These are phyloP conservation scores for Vireo altiloquus DNA, from an alignment of 2,113 vertebrate genomes.

Conservation along the genomic window DNA sequence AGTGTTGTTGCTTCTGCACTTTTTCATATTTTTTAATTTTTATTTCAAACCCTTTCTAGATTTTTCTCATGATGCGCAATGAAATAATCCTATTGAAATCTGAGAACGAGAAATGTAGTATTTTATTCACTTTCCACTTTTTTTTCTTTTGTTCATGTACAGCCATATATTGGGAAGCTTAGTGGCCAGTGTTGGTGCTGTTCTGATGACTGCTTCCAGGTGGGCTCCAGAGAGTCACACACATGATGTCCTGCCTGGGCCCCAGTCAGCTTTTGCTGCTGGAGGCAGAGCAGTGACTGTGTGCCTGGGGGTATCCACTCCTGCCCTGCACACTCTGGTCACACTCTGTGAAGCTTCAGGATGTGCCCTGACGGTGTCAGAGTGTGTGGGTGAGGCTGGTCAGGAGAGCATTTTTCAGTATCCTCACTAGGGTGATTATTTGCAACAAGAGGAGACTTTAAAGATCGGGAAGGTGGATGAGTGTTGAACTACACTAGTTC, in stretches of 20 bases:
- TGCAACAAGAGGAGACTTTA: not conserved
- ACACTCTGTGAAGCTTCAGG: not conserved
- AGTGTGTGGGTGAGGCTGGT: not conserved
- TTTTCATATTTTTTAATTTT: not conserved
- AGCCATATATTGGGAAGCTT: not conserved
- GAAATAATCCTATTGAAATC: not conserved
- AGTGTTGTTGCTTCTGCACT: not conserved
- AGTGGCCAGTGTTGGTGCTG: not conserved
- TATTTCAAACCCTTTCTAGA: not conserved
- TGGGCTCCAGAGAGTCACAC: rapidly evolving
- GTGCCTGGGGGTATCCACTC: not conserved
- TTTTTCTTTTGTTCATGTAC: not conserved
- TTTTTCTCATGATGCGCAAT: not conserved
- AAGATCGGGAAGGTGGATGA: not conserved
- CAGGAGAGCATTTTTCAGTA: not conserved
- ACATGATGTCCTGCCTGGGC: not conserved
- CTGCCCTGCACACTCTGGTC: not conserved
- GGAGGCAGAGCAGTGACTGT: not conserved
- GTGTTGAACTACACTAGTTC: not conserved
- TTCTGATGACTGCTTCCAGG: not conserved
- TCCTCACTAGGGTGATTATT: not conserved
- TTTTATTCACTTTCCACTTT: not conserved
- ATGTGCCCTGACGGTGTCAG: not conserved
- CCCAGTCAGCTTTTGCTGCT: not conserved
- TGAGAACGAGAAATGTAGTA: not conserved